phyloP scores from a whole-genome alignment of 2,888 invertebrate genomes.

The Antitype chi region DNA sequence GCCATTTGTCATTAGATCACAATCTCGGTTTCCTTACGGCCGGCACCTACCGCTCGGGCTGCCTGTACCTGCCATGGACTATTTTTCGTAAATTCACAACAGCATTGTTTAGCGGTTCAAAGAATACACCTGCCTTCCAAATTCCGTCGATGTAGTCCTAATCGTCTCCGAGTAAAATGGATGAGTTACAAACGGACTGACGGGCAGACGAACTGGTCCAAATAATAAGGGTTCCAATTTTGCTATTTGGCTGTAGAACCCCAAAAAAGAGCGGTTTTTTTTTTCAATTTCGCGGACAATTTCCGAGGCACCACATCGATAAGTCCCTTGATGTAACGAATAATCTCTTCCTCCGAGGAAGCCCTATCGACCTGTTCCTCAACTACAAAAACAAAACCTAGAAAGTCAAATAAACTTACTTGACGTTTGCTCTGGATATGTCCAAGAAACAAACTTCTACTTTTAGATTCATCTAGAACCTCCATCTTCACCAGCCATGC shows the following conservation, averaged over 20 bases:
- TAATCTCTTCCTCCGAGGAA: neutral
- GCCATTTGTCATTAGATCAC: neutral
- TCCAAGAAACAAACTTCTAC: neutral
- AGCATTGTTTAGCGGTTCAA: neutral
- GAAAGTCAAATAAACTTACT: neutral
- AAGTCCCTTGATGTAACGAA: constrained; percentile 2
- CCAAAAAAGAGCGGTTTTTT: neutral
- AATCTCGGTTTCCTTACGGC: neutral
- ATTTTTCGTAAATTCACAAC: neutral
- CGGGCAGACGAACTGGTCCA: neutral
- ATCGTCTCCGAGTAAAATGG: neutral
- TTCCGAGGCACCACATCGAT: neutral
- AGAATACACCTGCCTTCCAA: neutral
- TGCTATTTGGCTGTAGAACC: neutral
- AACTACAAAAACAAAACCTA: neutral
- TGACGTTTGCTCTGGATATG: neutral
- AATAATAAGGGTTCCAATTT: neutral
- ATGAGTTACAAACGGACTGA: neutral
- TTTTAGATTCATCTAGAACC: constrained; percentile 11
- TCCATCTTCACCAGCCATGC: neutral
- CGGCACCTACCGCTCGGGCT: neutral
- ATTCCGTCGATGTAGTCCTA: neutral
- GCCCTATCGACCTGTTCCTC: neutral
- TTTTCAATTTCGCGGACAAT: neutral
- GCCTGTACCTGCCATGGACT: neutral